A percentile compares a stretch with the other conserved stretches of the same genome.
Evolutionary conservation across 37 sponge, comb jelly and placozoan species (phyloP).

Genomic region (Ephydatia muelleri): DNA sequence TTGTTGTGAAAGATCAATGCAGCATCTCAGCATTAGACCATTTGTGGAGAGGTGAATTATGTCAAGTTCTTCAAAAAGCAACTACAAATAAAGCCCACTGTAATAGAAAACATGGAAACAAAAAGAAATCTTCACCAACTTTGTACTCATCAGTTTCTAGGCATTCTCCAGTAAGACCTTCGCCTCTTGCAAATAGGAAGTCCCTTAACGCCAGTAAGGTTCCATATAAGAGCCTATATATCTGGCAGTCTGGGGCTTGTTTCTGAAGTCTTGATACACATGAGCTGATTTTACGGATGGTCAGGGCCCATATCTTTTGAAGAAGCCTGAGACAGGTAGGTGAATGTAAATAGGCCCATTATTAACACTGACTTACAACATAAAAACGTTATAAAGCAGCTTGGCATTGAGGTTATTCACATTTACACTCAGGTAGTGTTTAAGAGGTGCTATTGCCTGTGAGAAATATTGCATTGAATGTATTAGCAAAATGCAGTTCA

Average conservation of each 20-base stretch:
- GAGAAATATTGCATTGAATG: neutral
- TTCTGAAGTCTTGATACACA: neutral
- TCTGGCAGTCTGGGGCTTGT: neutral
- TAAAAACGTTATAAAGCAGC: constrained; percentile 25
- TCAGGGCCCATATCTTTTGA: constrained; percentile 26
- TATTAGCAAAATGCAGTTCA: neutral
- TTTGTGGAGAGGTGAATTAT: constrained; percentile 14
- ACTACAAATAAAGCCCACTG: neutral
- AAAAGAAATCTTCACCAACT: neutral
- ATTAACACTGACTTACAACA: constrained; percentile 16
- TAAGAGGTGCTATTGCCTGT: constrained; percentile 32
- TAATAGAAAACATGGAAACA: neutral
- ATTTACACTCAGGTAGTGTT: constrained; percentile 39
- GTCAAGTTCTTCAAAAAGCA: neutral
- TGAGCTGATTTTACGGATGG: neutral
- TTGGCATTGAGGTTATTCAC: constrained; percentile 23
- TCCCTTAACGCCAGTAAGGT: constrained; percentile 11
- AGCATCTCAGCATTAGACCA: constrained; percentile 22
- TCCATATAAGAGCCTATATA: constrained; percentile 1
- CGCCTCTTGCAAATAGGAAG: constrained; percentile 52
- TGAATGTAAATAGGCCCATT: neutral
- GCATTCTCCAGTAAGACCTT: constrained; percentile 26
- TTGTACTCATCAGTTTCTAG: constrained; percentile 36
- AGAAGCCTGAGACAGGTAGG: constrained; percentile 16
- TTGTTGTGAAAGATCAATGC: constrained; percentile 20